A percentile compares a stretch with the other conserved stretches of the same genome.
Conservation (phyloP, 2,888 invertebrate species). For the Epicampocera succincta region DNA sequence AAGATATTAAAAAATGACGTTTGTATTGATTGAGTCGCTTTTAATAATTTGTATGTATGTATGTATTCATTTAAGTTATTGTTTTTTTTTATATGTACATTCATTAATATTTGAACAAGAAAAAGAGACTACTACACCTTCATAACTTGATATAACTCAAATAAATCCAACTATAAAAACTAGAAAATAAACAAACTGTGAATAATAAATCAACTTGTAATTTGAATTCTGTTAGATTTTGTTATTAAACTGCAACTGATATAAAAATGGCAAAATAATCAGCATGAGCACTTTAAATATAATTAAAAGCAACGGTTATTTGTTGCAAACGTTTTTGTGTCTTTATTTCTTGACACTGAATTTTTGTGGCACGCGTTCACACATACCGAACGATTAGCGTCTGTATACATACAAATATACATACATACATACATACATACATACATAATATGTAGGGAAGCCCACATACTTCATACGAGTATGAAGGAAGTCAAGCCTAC, state of each 20-base stretch:
- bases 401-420: too few species aligned
- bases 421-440: too few species aligned
- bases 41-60: slow-evolving; percentile 5
- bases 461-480: too few species aligned
- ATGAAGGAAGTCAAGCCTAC: too few species aligned
- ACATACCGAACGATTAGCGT: too few species aligned
- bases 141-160: background rate
- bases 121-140: background rate
- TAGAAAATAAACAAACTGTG: background rate
- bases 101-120: background rate
- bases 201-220: slow-evolving; percentile 38
- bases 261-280: slow-evolving; percentile 4
- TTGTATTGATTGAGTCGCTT: too few species aligned
- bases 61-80: slow-evolving; percentile 7
- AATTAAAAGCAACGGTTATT: background rate
- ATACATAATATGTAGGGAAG: too few species aligned
- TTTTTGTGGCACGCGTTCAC: slow-evolving; percentile 6
- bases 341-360: slow-evolving; percentile 13
- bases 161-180: background rate
- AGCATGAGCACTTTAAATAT: background rate
- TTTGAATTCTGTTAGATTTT: slow-evolving; percentile 16
- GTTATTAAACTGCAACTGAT: slow-evolving; percentile 41
- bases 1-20: too few species aligned
- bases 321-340: background rate
- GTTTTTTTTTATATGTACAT: slow-evolving; percentile 14